Evolutionary conservation across 1,140 invertebrate genomes (phyloP).

Genomic region (Marisa cornuarietis): DNA sequence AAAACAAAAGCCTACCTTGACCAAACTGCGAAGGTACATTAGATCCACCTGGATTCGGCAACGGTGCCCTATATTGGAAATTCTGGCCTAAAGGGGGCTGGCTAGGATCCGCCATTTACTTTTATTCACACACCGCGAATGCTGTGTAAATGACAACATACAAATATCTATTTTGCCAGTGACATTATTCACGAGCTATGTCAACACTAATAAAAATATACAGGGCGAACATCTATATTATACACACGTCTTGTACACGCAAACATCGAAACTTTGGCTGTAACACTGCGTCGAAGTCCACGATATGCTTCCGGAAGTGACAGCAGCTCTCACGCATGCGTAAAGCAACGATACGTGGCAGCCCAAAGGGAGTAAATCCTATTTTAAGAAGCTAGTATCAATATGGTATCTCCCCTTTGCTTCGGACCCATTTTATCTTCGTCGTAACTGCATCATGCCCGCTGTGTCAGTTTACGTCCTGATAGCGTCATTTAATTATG

Average conservation of each 20-base stretch:
- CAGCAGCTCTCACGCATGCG: constrained; percentile 27
- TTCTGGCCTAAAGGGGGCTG: constrained; percentile 14
- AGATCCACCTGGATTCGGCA: constrained; percentile 13
- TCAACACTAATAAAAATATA: not conserved
- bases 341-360: constrained; percentile 34
- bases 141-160: not conserved
- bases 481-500: no score
- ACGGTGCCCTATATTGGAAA: constrained; percentile 15
- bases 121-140: not conserved
- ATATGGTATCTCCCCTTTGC: no score
- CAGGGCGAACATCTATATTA: not conserved
- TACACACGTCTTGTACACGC: constrained; percentile 8
- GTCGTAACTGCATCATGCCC: no score
- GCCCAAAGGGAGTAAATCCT: constrained; percentile 24
- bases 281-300: constrained; percentile 25
- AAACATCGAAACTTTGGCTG: constrained; percentile 10
- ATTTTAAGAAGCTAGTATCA: no score
- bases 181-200: constrained; percentile 1
- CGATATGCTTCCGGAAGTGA: constrained; percentile 40
- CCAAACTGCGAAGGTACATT: constrained; percentile 7
- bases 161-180: not conserved
- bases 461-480: no score
- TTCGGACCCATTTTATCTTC: no score
- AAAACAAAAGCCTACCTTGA: not conserved
- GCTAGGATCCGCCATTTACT: constrained; percentile 22